Evolutionary conservation across 2,888 invertebrate genomes (phyloP).

Genomic region (Andrena bucephala): DNA sequence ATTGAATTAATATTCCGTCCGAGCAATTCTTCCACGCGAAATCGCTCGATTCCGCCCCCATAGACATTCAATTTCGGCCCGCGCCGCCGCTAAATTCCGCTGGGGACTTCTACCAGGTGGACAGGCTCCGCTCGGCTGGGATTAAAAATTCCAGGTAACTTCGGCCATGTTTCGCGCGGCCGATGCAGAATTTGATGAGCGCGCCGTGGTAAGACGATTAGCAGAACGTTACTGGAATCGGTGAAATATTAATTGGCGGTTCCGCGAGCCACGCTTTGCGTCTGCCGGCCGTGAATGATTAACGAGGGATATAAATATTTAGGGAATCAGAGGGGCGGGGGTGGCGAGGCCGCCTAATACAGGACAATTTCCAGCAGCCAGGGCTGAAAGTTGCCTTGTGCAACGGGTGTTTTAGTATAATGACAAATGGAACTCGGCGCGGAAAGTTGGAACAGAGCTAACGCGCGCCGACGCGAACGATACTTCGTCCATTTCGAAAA

Average conservation of each 20-base stretch:
- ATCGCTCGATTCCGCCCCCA: not conserved
- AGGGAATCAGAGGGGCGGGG: not conserved
- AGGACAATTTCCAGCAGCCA: constrained; percentile 40
- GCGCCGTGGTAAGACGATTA: constrained; percentile 8
- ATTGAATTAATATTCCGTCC: constrained; percentile 1
- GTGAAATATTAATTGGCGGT: constrained; percentile 26
- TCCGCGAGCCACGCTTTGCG: not conserved
- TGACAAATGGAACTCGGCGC: constrained; percentile 47
- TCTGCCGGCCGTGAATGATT: constrained; percentile 5
- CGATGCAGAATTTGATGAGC: not conserved
- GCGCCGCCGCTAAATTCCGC: too few species aligned
- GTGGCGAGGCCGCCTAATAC: not conserved
- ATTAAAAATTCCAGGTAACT: not conserved
- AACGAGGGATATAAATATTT: constrained; percentile 50
- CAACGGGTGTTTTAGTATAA: constrained; percentile 34
- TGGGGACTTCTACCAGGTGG: too few species aligned
- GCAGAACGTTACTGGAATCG: not conserved
- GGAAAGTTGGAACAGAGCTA: constrained; percentile 46
- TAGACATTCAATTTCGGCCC: not conserved
- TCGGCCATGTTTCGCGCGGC: too few species aligned
- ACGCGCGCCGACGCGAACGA: constrained; percentile 42
- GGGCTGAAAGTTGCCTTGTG: constrained; percentile 31
- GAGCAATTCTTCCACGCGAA: not conserved
- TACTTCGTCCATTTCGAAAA: constrained; percentile 57
- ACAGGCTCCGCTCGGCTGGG: too few species aligned